Evolutionary conservation across 2,888 invertebrate species (phyloP).

Genomic region (Laothoe populi): DNA sequence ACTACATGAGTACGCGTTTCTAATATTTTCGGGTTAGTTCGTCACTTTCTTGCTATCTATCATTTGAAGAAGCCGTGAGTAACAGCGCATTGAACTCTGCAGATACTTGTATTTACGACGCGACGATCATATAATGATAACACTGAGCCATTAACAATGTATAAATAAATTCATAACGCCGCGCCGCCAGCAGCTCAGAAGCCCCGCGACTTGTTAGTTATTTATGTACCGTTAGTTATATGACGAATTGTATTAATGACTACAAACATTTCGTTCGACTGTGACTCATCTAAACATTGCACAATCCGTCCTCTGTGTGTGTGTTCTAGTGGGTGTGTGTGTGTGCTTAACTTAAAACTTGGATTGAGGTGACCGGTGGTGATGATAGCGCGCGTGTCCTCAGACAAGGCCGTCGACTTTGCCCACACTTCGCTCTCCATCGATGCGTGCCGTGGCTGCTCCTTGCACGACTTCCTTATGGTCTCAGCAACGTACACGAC

Average conservation of each 20-base stretch:
- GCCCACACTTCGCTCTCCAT: neutral
- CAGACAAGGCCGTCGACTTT: conserved; percentile 3
- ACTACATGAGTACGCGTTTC: neutral
- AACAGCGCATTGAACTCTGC: conserved; percentile 26
- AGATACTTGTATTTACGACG: conserved; percentile 26
- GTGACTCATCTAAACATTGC: conserved; percentile 10
- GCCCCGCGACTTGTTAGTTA: neutral
- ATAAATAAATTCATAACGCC: too few species aligned
- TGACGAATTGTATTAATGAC: conserved; percentile 16
- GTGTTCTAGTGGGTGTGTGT: neutral
- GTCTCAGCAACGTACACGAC: neutral
- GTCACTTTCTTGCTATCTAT: neutral
- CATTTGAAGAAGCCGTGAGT: neutral
- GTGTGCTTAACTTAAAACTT: neutral
- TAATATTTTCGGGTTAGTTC: neutral
- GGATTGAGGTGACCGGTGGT: neutral
- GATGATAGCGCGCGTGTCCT: conserved; percentile 14
- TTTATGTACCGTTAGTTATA: conserved; percentile 8
- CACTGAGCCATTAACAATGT: neutral
- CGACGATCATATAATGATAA: conserved; percentile 19
- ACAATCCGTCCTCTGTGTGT: neutral
- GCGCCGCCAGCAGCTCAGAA: too few species aligned
- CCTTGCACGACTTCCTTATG: too few species aligned
- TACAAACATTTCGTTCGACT: conserved; percentile 7
- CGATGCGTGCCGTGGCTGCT: neutral